Evolutionary conservation across 2,797 vertebrate genomes (phyloP), one percentile per base, ranked within the genome.

Genomic region (Phoebastria nigripes): DNA sequence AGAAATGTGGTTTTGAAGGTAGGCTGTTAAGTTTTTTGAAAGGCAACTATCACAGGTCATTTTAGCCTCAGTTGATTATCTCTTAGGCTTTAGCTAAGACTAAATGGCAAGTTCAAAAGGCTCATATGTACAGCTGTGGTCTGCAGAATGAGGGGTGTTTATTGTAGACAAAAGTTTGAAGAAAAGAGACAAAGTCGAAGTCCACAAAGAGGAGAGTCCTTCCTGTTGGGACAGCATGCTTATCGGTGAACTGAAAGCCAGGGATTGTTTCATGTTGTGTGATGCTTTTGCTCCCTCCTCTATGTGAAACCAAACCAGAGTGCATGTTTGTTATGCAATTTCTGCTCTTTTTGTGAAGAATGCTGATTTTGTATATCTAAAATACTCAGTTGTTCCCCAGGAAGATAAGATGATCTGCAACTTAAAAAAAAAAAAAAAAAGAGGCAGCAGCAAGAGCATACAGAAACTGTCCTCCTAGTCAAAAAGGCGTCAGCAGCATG

Each of bases 1-100:
- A 94, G 72, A 87, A 89, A 88, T 93, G 83, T 93, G 63, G 19
- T 96, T 95, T 89, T 96, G 66, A 93, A 82, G 82, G 81, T 6
- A 63, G 52, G 85, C n/a, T 87, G 66, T 94, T 82, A 73, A 62
- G 63, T 63, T 83, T 87, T 90, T 94, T 35, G 88, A 97, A 95
- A 95, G 90, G 86, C 76, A 80, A 56, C 94, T 73, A 46, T 96
- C 93, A 95, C 59, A 87, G 82, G 93, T 90, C 88, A 80, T 85
- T 97, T 94, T 79, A 89, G 63, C 67, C 33, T 86, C 63, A 13
- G 77, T 4, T 94, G 94, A 95, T 90, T 90, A 63, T 90, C 70
- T 73, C 73, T 88, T 42, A 70, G 54, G 39, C 73, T 90, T 90
- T 70, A 94, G 70, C 73, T 41, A 18, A 73, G 21, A 39, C n/a